These are phyloP conservation scores for Theristicus caerulescens DNA, from an alignment of 2,113 vertebrate species.

Conservation along the genomic window DNA sequence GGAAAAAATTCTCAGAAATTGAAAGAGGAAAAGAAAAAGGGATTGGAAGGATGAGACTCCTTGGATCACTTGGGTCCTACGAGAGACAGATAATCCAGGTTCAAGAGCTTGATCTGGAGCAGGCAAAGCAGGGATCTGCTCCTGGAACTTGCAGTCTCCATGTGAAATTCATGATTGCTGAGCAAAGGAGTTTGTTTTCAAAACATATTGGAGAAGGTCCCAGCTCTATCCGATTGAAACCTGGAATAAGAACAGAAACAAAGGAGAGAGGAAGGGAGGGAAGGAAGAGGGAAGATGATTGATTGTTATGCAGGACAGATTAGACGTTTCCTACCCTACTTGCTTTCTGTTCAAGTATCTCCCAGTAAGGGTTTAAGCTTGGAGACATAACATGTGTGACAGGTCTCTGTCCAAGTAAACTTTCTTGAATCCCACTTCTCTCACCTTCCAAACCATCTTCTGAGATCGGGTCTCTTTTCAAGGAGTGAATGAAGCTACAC, in stretches of 20 bases:
- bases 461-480: background rate
- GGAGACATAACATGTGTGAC: fast-evolving
- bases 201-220: background rate
- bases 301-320: background rate
- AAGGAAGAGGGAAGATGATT: background rate
- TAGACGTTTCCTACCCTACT: background rate
- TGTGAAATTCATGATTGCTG: background rate
- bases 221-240: background rate
- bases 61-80: background rate
- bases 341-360: background rate
- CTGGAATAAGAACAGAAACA: background rate
- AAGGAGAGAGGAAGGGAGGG: background rate
- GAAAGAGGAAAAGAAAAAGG: background rate
- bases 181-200: background rate
- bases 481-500: background rate
- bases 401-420: background rate
- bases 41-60: background rate
- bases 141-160: fast-evolving
- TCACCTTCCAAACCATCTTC: background rate
- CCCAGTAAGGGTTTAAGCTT: background rate
- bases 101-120: background rate
- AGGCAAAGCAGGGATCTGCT: background rate
- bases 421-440: background rate
- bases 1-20: background rate
- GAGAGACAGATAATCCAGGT: background rate